Evolutionary conservation across 2,888 invertebrate genomes (phyloP), one percentile per base, ranked within the genome.

Genomic region (Serrognathus titanus): DNA sequence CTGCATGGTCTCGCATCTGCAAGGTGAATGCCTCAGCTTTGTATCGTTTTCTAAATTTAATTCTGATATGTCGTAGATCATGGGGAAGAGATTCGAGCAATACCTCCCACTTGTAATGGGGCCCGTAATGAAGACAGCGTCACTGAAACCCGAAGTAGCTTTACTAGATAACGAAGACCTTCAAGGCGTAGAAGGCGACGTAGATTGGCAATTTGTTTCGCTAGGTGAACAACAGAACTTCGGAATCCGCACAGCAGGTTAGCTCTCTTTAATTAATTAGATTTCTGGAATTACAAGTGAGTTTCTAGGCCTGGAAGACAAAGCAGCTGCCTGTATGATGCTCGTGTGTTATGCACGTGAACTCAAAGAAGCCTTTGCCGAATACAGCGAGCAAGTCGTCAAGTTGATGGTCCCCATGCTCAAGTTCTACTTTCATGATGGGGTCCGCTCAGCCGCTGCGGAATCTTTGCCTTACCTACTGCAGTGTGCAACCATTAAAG

Each of bases 1-100:
- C 97, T 0, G 97, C 98, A 1, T 99, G 99, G 99, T 96, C 98
- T 0, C 86, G 99, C 64, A 97, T 99, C 78, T 99, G 99, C 80
- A 96, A 96, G 79, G 77, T 76, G 62, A 56, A 62, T 62, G 11
- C 7, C 4, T 31, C 24, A 31, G 6, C 6, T 1, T 6, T 6
- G 6, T 3, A 31, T 31, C 5, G 1, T 31, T 31, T 24, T 45
- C 8, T 38, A 53, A 20, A 5, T 36, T 37, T 12, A 20, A 38
- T 13, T 43, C 39, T 49, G 47, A 24, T 16, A 48, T 46, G 55
- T 61, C 16, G 24, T 58, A 75, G 74, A 75, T 76, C 60, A 60
- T 74, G 83, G 89, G 90, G 61, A 88, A 84, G 73, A 88, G 90
- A 68, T 97, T 97, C 72, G 90, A 92, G 65, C 92, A 92, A 69